Evolutionary conservation across 2,797 vertebrate genomes (phyloP).

Genomic region (Atherinosoma microstoma): DNA sequence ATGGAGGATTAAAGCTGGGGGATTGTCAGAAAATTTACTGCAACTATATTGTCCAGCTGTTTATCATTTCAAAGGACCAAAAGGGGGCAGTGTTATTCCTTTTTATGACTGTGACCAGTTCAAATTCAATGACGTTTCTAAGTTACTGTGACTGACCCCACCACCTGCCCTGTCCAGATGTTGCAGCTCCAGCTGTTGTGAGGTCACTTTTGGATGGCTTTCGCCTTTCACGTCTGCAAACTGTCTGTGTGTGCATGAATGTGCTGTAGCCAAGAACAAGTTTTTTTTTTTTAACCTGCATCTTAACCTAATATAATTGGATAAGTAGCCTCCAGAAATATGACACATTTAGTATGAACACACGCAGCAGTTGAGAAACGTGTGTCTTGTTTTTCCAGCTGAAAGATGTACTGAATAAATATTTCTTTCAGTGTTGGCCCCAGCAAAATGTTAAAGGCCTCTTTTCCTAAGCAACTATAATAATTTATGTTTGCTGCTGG

Average conservation of each 20-base stretch:
- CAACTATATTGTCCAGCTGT: not conserved
- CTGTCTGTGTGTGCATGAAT: not conserved
- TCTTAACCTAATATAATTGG: slow-evolving; percentile 5
- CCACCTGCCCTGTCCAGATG: slow-evolving; percentile 48
- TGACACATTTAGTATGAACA: slow-evolving; percentile 6
- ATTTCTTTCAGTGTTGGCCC: slow-evolving; percentile 11
- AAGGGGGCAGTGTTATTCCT: slow-evolving; percentile 61
- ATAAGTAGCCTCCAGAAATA: slow-evolving; percentile 9
- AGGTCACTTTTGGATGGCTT: slow-evolving; percentile 34
- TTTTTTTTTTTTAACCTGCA: slow-evolving; percentile 6
- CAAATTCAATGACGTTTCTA: slow-evolving; percentile 39
- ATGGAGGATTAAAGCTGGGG: not conserved
- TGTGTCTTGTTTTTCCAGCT: slow-evolving; percentile 2
- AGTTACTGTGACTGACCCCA: slow-evolving; percentile 20
- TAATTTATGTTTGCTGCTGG: slow-evolving; percentile 22
- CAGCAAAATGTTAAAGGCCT: slow-evolving; percentile 31
- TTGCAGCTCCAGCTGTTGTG: slow-evolving; percentile 20
- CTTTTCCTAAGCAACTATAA: slow-evolving; percentile 21
- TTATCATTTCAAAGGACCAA: slow-evolving; percentile 36
- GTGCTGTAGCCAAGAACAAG: slow-evolving; percentile 5
- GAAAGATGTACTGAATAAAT: not conserved
- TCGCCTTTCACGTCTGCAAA: slow-evolving; percentile 15
- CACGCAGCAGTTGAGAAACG: slow-evolving; percentile 1
- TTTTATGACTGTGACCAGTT: slow-evolving; percentile 19
- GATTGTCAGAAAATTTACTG: slow-evolving; percentile 9